Base-by-base conservation (phyloP, 2,888 invertebrate species). In the Sinohyriopsis cumingii region DNA sequence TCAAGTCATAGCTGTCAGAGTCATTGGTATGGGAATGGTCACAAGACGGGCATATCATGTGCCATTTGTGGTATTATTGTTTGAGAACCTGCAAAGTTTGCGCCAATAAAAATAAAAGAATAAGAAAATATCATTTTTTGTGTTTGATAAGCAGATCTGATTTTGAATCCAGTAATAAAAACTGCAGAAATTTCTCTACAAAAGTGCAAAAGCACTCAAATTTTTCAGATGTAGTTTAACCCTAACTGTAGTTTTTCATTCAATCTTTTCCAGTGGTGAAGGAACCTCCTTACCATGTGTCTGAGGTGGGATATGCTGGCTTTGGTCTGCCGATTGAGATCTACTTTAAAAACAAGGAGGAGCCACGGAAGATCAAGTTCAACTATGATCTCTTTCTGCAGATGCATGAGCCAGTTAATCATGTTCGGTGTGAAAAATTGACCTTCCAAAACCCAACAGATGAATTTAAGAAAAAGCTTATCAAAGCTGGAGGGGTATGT, bases 281-380 rank as follows among this genome's bases (percentile, higher is more conserved):
- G 87, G 96, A 96, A 79, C 96, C 97, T 65, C 98, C 98, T 4
- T 98, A 95, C 91, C 91, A 93, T 65, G 93, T 98, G 54, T 94
- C 94, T 83, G 97, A 98, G 90, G 95, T 96, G n/a, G 98, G 98
- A 9, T 98, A 98, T 92, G 98, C 97, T 72, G 96, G 98, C 55
- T 98, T 98, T 90, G 92, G 93, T 63, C 92, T 98, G 72, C 95
- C 95, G 0, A 96, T 98, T 84, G 96, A 97, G 87, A 94, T 98
- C 80, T 94, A 95, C 90, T 91, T 91, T 84, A 87, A 86, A 68
- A 97, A 95, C 90, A 95, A 95, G 89, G 95, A 96, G 89, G 96
- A 96, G 87, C 96, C 96, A 18, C 95, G 95, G 89, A 95, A 94
- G 86, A 94, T 96, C 68, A 82, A 82, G 45, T 92, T 85, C 89